Evolutionary conservation across 2,797 vertebrate genomes (phyloP).

Genomic region (Allobates femoralis): DNA sequence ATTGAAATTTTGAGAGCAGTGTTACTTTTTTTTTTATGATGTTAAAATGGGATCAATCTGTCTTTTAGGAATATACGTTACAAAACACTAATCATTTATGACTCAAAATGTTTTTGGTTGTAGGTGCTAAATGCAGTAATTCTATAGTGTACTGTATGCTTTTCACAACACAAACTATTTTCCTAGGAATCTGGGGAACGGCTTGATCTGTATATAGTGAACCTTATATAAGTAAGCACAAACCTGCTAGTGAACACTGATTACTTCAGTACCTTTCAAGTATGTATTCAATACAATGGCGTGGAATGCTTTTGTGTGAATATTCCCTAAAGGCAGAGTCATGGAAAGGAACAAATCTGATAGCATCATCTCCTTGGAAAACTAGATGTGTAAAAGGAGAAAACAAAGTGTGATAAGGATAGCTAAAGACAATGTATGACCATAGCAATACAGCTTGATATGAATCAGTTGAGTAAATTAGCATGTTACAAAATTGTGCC

Average conservation of each 20-base stretch:
- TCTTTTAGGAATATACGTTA: background rate
- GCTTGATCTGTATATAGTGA: background rate
- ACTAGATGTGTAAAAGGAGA: background rate
- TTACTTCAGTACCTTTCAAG: background rate
- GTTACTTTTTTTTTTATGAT: background rate
- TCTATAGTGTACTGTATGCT: background rate
- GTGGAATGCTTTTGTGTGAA: slow-evolving; percentile 21
- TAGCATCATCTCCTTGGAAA: background rate
- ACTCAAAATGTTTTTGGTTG: background rate
- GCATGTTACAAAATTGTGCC: background rate
- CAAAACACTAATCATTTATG: background rate
- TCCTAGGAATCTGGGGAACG: background rate
- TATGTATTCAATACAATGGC: background rate
- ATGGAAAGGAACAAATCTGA: background rate
- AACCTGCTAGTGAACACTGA: background rate
- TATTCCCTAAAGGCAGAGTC: slow-evolving; percentile 11
- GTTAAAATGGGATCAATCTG: background rate
- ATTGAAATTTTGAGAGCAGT: background rate
- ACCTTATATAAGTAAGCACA: background rate
- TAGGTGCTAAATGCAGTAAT: background rate
- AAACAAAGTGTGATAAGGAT: background rate
- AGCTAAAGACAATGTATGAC: background rate
- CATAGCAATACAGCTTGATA: background rate
- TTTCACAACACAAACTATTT: background rate
- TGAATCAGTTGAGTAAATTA: background rate